Evolutionary conservation across 2,797 vertebrate species (phyloP), one percentile per base, ranked within the genome.

Genomic region (Chelmon rostratus): DNA sequence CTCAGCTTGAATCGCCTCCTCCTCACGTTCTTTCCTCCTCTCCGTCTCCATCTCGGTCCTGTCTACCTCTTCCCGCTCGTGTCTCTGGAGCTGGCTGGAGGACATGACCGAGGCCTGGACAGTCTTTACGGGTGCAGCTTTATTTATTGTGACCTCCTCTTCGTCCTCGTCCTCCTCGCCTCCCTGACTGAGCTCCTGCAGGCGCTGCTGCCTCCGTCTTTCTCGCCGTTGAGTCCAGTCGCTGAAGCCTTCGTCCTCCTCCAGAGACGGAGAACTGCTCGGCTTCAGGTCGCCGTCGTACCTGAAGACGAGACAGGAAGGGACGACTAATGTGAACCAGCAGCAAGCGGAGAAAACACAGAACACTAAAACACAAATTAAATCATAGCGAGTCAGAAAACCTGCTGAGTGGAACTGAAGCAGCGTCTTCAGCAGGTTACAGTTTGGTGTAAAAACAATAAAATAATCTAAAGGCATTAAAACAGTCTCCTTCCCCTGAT

Each of bases 221-320:
- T 97, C 96, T 0, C 95, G 44, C 58, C 95, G 97, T 82, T 97
- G 98, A 28, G 97, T 96, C 97, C 98, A 98, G 90, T 99, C 97
- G 0, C 97, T 95, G 87, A 99, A 99, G 10, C 98, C 98, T 76
- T 99, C 98, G 0, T 99, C 97, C 70, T 99, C 98, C 13, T 98
- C 98, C 85, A 95, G 85, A 46, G 95, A 94, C 0, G 89, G 92
- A 3, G 89, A 88, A 69, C 91, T 84, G 0, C 88, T 88, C 7
- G 96, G 92, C 90, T 97, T 97, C 23, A 91, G 84, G 28, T 81
- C 72, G 0, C 67, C 61, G 31, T 95, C 92, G 47, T 86, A 94
- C 83, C 96, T 97, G 87, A 31, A 63, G 62, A 62, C 0, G 3
- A 59, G n/a, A 75, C 12, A 8, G 4, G 67, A 37, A 65, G n/a